Base-by-base conservation (phyloP, 1,140 invertebrate species). In the Lerema accius region DNA sequence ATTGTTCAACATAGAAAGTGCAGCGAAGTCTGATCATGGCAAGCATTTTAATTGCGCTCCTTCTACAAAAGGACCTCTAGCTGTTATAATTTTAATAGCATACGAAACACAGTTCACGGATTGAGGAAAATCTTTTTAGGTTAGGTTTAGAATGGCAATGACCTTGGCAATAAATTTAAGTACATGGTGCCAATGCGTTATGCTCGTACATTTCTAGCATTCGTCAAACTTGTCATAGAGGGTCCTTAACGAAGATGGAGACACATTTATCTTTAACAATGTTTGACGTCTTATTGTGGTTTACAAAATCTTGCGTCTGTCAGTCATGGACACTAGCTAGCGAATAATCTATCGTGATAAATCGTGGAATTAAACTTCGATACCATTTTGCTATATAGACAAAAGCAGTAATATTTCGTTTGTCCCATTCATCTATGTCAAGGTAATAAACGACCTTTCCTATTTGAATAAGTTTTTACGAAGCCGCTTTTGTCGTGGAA, bases 1-100 rank as follows among this genome's bases (percentile, higher is more conserved):
- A 82, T 84, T 83, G 80, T 84, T 82, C 67, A 48, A 23, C 66
- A 69, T 86, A 86, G 84, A 86, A 86, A 86, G 84, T 84, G 74
- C 76, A 77, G 66, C 65, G 71, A 65, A 69, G 66, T 73, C 50
- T 68, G 75, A 80, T 78, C 82, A 77, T 60, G 79, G 65, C 66
- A 49, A 69, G 82, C 70, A 86, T 86, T 80, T 66, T 82, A 83
- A 86, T 80, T 75, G 69, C 63, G 61, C 61, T 71, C 46, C 48
- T 67, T 71, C 65, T 70, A 73, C 69, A 62, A 70, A 76, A 73
- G 70, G 73, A 73, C 68, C 39, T 49, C 28, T 58, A 28, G 49
- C 11, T 16, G 55, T 63, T 50, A 42, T 63, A 32, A 39, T 59
- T 64, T 64, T 59, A 55, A 28, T 43, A n/a, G 35, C 23, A 35